phyloP scores from a whole-genome alignment of 2,888 invertebrate species.

The Orgyia antiqua region DNA sequence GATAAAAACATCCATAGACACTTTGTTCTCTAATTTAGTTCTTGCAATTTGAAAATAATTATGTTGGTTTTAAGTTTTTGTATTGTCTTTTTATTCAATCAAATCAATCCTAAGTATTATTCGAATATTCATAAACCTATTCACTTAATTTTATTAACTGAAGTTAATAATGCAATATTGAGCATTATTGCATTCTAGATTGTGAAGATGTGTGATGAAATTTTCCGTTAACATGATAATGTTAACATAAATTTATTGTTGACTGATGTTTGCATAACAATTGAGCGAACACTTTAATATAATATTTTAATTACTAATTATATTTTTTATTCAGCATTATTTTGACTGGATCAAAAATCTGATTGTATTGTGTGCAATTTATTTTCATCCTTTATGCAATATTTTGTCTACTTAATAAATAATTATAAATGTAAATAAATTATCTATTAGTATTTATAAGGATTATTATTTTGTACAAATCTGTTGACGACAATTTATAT shows the following conservation, averaged over 20 bases:
- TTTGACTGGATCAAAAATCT: conserved; percentile 73
- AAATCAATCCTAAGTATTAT: too few species aligned
- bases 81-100: too few species aligned
- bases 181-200: too few species aligned
- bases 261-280: conserved; percentile 67
- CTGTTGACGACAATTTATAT: conserved; percentile 35
- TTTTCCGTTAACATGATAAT: conserved; percentile 5
- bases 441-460: conserved; percentile 42
- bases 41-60: too few species aligned
- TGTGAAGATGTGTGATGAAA: neutral
- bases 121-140: too few species aligned
- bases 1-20: too few species aligned
- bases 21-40: too few species aligned
- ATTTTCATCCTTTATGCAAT: conserved; percentile 40
- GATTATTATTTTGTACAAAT: conserved; percentile 52
- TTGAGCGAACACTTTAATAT: conserved; percentile 48
- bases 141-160: too few species aligned
- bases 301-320: conserved; percentile 46
- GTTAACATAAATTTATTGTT: conserved; percentile 23
- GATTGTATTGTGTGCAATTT: conserved; percentile 67
- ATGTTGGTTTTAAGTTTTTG: too few species aligned
- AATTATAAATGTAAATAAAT: conserved; percentile 43
- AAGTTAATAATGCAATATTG: too few species aligned
- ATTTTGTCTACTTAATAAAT: conserved; percentile 30
- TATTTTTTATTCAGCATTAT: conserved; percentile 33